Conservation (phyloP, 2,797 vertebrate genomes). For the Clarias pachynema region DNA sequence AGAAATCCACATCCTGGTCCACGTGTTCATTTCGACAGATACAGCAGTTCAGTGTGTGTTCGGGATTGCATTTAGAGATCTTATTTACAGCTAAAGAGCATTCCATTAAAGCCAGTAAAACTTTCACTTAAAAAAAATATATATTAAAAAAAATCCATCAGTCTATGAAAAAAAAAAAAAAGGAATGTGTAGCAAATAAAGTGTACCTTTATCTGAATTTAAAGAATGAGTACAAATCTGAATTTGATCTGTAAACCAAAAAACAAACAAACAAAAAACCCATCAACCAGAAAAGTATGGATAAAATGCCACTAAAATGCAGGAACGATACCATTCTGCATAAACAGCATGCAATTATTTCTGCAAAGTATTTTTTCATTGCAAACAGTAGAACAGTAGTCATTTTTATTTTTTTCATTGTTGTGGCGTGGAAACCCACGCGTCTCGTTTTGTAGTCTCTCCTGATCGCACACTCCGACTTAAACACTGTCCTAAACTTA, state of each 20-base stretch:
- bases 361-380: too few species aligned
- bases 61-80: neutral
- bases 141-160: neutral
- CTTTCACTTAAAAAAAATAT: neutral
- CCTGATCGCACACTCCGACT: neutral
- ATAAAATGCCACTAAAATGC: neutral
- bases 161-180: neutral
- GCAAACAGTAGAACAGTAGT: too few species aligned
- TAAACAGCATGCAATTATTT: neutral
- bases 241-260: conserved; percentile 61
- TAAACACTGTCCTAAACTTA: neutral
- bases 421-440: conserved; percentile 41
- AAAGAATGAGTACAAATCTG: neutral
- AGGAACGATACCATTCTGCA: neutral
- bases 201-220: conserved; percentile 7
- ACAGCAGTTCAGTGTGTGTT: neutral
- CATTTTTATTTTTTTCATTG: neutral
- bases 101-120: neutral
- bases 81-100: neutral
- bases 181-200: neutral
- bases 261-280: neutral
- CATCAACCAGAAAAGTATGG: neutral
- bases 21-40: neutral
- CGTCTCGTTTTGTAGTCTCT: conserved; percentile 49
- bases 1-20: neutral